Evolutionary conservation across 2,797 vertebrate genomes (phyloP).

Genomic region (Acanthurus tractus): DNA sequence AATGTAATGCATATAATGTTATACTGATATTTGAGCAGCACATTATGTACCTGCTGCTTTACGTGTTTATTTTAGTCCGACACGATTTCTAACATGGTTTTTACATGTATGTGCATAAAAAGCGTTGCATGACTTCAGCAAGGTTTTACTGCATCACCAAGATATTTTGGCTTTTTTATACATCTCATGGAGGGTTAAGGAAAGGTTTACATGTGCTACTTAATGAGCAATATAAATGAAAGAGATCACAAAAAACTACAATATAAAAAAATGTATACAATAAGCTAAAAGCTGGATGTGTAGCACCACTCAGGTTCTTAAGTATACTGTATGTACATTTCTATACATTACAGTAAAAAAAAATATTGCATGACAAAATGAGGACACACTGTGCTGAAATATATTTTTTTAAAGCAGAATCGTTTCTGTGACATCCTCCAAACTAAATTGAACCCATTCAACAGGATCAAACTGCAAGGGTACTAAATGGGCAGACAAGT

Average conservation of each 20-base stretch:
- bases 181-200: neutral
- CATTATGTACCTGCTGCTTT: neutral
- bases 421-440: slow-evolving; percentile 27
- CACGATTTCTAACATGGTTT: neutral
- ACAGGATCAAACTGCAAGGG: slow-evolving; percentile 38
- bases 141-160: neutral
- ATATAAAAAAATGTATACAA: slow-evolving; percentile 3
- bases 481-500: slow-evolving; percentile 35
- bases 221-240: slow-evolving; percentile 11
- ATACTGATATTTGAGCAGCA: neutral
- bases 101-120: neutral
- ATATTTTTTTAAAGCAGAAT: slow-evolving; percentile 19
- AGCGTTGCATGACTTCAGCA: neutral
- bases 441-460: slow-evolving; percentile 51
- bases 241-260: neutral
- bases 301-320: slow-evolving; percentile 11
- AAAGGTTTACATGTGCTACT: slow-evolving; percentile 6
- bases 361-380: slow-evolving; percentile 19
- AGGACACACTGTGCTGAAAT: slow-evolving; percentile 15
- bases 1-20: neutral
- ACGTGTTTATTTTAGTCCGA: neutral
- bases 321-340: slow-evolving; percentile 20
- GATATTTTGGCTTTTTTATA: neutral
- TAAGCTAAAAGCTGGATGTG: slow-evolving; percentile 21
- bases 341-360: slow-evolving; percentile 29